A percentile compares a stretch with the other conserved stretches of the same genome.
Evolutionary conservation across 2,888 invertebrate genomes (phyloP).

Genomic region (Magallana nippona): DNA sequence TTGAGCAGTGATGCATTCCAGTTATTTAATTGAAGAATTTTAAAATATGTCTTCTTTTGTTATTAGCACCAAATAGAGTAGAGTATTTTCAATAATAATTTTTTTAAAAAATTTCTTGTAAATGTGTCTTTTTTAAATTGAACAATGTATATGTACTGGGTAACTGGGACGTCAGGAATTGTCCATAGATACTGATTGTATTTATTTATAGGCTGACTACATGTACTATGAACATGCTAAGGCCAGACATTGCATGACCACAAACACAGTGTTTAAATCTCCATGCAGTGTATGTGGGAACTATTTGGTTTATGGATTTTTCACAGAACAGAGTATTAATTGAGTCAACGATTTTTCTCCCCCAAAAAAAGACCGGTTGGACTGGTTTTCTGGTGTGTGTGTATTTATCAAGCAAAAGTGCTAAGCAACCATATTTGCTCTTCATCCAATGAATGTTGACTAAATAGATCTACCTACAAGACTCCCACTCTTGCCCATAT

Average conservation of each 20-base stretch:
- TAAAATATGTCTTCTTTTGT: background rate
- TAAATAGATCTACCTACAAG: background rate
- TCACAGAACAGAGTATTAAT: background rate
- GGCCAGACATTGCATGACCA: background rate
- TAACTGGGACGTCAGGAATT: no score
- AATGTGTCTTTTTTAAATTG: no score
- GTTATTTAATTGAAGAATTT: background rate
- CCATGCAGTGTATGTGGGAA: background rate
- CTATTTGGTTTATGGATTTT: conserved; percentile 32
- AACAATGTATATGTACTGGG: no score
- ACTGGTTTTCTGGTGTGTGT: background rate
- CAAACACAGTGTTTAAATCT: conserved; percentile 15
- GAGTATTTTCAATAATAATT: no score
- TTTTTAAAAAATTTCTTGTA: no score
- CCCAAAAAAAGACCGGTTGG: conserved; percentile 26
- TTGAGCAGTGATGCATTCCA: background rate
- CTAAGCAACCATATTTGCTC: conserved; percentile 24
- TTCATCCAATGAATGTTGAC: background rate
- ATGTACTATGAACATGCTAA: no score
- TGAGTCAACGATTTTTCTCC: conserved; percentile 1
- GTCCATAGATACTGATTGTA: no score
- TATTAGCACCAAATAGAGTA: no score
- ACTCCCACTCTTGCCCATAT: background rate
- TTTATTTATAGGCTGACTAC: no score
- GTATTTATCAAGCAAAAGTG: background rate